A percentile compares a stretch with the other conserved stretches of the same genome.
Conservation (phyloP, 2,888 invertebrate genomes). For the Acleris sparsana region DNA sequence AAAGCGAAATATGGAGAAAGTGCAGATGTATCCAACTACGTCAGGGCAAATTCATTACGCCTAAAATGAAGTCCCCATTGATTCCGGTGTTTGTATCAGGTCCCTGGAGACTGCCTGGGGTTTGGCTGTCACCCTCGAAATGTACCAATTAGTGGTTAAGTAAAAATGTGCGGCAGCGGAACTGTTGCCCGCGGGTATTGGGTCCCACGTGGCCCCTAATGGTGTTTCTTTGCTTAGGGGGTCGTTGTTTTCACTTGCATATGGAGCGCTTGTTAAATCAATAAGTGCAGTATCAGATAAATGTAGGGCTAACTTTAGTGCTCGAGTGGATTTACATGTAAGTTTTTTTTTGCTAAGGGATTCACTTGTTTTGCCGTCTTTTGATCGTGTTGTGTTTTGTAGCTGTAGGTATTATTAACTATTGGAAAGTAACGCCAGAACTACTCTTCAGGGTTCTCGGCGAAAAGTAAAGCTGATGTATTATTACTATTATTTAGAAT, state of each 20-base stretch:
- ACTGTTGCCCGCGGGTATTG: constrained; percentile 65
- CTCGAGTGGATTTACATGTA: constrained; percentile 2
- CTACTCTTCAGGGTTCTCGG: too few relatives aligned
- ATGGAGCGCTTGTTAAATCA: constrained; percentile 75
- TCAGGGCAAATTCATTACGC: constrained; percentile 52
- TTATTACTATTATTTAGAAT: too few relatives aligned
- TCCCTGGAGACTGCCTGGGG: constrained; percentile 65
- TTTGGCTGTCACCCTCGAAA: constrained; percentile 66
- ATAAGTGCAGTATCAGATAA: constrained; percentile 50
- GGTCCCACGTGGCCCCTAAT: constrained; percentile 77
- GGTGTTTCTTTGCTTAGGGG: constrained; percentile 79
- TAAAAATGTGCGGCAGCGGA: constrained; percentile 78
- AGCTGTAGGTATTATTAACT: neutral
- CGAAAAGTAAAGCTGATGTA: too few relatives aligned
- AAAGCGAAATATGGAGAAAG: neutral
- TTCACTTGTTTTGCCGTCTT: neutral
- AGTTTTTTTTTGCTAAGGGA: neutral
- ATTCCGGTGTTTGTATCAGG: constrained; percentile 61
- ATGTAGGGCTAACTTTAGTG: constrained; percentile 16
- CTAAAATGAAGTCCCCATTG: constrained; percentile 76
- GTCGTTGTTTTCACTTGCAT: constrained; percentile 69
- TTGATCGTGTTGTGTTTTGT: neutral
- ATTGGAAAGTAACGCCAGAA: too few relatives aligned
- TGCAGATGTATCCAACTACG: constrained; percentile 37
- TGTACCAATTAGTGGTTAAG: constrained; percentile 82